Base-by-base conservation (phyloP, 2,888 invertebrate species). In the Sarcophaga rosellei region DNA sequence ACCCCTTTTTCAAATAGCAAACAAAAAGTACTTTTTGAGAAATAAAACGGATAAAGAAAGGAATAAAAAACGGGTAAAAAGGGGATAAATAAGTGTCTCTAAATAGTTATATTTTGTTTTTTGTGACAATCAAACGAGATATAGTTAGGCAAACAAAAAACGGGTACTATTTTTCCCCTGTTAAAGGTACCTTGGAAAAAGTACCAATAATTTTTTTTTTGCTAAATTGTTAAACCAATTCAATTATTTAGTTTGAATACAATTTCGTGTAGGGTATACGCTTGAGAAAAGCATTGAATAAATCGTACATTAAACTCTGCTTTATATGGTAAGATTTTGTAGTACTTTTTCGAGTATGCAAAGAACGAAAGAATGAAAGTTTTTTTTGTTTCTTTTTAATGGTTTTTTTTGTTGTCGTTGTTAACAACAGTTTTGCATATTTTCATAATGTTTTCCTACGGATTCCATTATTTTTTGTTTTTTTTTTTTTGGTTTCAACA, bases 391-490 rank as follows among this genome's bases (percentile, higher is more conserved):
- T 47, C 4, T 15, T 47, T 47, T 11, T 47, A 12, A 15, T 15
- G 15, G 15, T 12, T 65, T 21, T 47, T 59, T 65, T 53, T 62
- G 57, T 75, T 80, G 62, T 70, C 45, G 59, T 57, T 78, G 47
- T 81, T 84, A 47, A 86, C 81, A 84, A 84, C 45, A 78, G 53
- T 81, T 86, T 86, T 86, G 84, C 86, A 86, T 86, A 86, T 81
- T 84, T 86, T 78, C 81, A 86, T 81, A 84, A 81, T 86, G 84
- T 86, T 81, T 68, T 75, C 53, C 35, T 15, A 53, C 17, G 53
- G 53, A 53, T 53, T 53, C 35, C 35, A 35, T 35, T 53, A 53
- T 17, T 53, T 53, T 68, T 65, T 45, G n/a, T 76, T 76, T 21
- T 76, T 35, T 6, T 68, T 57, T 23, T 44, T 76, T 66, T 21